Percentiles rank a stretch among this genome's conserved stretches.
phyloP scores from a whole-genome alignment of 2,113 vertebrate species.

The Rhinopithecus roxellana region DNA sequence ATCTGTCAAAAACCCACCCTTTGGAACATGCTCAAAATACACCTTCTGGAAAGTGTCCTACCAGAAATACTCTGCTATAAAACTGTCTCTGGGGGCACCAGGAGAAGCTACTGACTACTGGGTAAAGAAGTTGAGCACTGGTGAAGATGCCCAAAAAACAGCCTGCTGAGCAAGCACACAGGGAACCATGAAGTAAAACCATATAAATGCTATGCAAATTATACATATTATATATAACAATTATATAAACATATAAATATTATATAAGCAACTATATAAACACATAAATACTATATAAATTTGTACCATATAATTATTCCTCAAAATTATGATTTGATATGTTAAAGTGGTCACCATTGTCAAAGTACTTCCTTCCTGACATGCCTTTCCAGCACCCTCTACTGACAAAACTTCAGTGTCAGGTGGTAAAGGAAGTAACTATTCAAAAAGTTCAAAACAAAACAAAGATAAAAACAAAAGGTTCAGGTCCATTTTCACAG shows the following conservation, averaged over 20 bases:
- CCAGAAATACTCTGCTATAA: neutral
- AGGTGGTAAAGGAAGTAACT: neutral
- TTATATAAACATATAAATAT: too few relatives aligned
- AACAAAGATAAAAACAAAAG: too few relatives aligned
- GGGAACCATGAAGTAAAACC: conserved; percentile 5
- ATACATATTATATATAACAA: too few relatives aligned
- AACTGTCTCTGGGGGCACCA: neutral
- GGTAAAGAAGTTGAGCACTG: neutral
- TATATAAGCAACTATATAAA: too few relatives aligned
- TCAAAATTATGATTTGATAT: too few relatives aligned
- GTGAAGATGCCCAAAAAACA: neutral
- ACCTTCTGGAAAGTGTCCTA: neutral
- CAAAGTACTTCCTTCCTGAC: neutral
- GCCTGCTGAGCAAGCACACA: neutral
- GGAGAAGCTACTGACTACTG: neutral
- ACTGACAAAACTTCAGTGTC: neutral
- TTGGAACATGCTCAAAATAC: neutral
- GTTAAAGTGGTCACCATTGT: too few relatives aligned
- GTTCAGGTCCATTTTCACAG: neutral
- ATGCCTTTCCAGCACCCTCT: neutral
- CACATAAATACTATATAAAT: too few relatives aligned
- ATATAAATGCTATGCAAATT: too few relatives aligned
- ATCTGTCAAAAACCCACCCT: neutral
- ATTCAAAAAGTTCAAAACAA: neutral
- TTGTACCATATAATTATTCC: too few relatives aligned